Percentiles rank a stretch among this genome's conserved stretches.
Conservation (phyloP, 2,797 vertebrate genomes). For the Alosa sapidissima region DNA sequence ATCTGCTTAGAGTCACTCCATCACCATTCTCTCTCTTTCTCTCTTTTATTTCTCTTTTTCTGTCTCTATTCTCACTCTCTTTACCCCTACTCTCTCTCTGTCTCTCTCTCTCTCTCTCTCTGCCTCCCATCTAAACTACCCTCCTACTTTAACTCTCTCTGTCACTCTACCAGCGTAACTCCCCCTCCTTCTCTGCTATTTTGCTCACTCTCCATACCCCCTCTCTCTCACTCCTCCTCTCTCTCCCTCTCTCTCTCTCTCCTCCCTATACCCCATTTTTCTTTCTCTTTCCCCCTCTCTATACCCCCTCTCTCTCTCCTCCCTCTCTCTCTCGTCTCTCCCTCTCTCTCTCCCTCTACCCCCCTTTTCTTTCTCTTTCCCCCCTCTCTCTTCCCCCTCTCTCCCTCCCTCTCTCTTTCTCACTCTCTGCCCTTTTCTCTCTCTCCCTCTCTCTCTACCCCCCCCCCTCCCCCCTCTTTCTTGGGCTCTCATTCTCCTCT, state of each 20-base stretch:
- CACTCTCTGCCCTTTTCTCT: conserved; percentile 68
- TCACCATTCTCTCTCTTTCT: background rate
- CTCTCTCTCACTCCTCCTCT: no score
- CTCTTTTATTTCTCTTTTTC: no score
- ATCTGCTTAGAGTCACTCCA: no score
- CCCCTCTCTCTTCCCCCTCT: background rate
- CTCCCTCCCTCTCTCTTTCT: background rate
- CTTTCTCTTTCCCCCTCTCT: no score
- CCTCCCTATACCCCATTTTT: no score
- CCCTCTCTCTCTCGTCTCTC: no score
- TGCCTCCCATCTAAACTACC: conserved; percentile 20
- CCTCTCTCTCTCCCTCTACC: conserved; percentile 30
- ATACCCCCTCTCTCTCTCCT: no score
- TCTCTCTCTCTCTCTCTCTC: conserved; percentile 53
- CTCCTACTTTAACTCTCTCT: background rate
- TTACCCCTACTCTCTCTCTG: conserved; percentile 70
- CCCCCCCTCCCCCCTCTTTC: conserved; percentile 57
- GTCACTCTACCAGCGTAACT: background rate
- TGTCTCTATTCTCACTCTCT: background rate
- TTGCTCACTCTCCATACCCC: conserved; percentile 70
- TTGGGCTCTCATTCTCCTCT: conserved; percentile 52
- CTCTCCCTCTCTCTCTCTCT: no score
- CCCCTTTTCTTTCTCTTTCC: conserved; percentile 36
- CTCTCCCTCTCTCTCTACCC: conserved; percentile 12
- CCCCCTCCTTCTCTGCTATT: conserved; percentile 6